These are phyloP conservation scores for Caloenas nicobarica DNA, from an alignment of 2,113 vertebrate genomes.

Conservation along the genomic window DNA sequence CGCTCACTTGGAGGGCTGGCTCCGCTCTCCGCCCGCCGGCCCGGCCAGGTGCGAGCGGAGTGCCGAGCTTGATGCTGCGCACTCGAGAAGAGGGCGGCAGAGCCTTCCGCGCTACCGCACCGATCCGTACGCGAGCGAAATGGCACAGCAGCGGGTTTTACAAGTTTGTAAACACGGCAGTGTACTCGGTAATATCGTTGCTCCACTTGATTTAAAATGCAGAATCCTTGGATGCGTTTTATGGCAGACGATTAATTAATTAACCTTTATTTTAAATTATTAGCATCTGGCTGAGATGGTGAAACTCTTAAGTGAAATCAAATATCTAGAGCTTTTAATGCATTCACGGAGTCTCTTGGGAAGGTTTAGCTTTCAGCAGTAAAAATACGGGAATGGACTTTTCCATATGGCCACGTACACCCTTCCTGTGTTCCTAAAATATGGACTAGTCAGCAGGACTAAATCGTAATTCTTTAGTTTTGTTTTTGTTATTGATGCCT, in stretches of 20 bases:
- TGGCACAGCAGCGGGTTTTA: neutral
- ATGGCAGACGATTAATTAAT: neutral
- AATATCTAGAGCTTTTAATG: neutral
- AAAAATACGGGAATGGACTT: neutral
- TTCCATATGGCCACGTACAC: neutral
- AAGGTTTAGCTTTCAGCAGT: constrained; percentile 38
- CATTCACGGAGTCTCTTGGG: neutral
- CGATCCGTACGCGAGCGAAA: neutral
- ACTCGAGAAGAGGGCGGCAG: rapidly evolving
- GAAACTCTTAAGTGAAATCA: neutral
- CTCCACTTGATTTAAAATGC: neutral
- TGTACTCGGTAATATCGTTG: rapidly evolving
- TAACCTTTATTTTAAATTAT: neutral
- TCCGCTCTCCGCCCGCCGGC: no score
- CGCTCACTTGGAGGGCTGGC: no score
- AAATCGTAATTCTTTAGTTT: neutral
- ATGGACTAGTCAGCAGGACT: neutral
- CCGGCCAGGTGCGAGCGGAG: neutral
- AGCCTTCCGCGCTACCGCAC: neutral
- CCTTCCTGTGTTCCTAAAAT: neutral
- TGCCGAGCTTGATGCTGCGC: neutral
- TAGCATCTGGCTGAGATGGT: neutral
- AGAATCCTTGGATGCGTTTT: neutral
- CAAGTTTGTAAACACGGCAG: neutral
- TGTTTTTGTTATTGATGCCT: neutral